Conservation (phyloP, 2,113 vertebrate genomes). For the Tachuris rubrigastra region DNA sequence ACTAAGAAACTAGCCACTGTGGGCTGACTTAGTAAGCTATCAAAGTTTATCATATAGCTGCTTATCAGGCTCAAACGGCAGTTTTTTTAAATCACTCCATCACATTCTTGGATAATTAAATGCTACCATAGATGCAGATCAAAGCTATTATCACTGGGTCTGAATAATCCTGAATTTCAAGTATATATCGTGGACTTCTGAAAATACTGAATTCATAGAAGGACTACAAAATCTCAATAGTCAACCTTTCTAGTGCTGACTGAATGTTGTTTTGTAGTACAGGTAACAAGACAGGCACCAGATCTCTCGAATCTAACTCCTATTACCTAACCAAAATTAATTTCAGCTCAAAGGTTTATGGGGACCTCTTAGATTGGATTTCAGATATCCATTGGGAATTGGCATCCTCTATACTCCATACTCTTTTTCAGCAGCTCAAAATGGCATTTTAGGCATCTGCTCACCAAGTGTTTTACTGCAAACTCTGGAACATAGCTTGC, state of each 20-base stretch:
- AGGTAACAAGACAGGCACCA: rapidly evolving
- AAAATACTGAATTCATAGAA: rapidly evolving
- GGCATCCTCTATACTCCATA: not conserved
- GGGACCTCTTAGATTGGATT: not conserved
- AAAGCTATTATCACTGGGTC: not conserved
- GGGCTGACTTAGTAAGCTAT: rapidly evolving
- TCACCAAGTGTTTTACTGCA: not conserved
- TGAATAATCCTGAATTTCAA: not conserved
- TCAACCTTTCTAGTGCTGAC: rapidly evolving
- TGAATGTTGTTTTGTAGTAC: rapidly evolving
- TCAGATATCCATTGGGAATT: not conserved
- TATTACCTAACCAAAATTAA: not conserved
- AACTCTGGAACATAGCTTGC: not conserved
- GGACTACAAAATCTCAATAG: too few species aligned
- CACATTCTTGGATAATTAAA: not conserved
- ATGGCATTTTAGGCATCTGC: not conserved
- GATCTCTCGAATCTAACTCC: not conserved
- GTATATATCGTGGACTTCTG: not conserved
- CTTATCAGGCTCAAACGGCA: not conserved
- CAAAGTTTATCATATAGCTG: not conserved
- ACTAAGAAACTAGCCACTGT: not conserved
- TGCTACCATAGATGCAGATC: not conserved
- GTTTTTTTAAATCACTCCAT: not conserved
- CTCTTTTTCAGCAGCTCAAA: not conserved
- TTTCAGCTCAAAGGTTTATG: not conserved